Evolutionary conservation across 2,113 vertebrate species (phyloP).

Genomic region (Riparia riparia): DNA sequence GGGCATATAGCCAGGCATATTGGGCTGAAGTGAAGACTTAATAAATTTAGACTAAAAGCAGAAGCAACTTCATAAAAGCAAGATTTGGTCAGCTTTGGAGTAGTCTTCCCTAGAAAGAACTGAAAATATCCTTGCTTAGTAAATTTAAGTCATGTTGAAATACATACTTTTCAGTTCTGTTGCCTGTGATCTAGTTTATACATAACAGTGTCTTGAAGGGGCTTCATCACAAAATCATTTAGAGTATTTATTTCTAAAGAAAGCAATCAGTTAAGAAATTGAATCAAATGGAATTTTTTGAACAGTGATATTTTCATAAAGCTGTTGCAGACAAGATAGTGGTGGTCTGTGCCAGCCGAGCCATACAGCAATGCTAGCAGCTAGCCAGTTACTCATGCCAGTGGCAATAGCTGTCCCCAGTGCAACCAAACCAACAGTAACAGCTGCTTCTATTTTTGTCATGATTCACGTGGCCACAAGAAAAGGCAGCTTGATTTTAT

Average conservation of each 20-base stretch:
- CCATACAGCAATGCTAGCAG: constrained; percentile 10
- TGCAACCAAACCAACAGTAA: constrained; percentile 20
- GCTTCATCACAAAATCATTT: neutral
- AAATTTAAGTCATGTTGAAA: neutral
- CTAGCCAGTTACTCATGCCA: constrained; percentile 50
- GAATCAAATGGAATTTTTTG: constrained; percentile 6
- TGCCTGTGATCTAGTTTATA: neutral
- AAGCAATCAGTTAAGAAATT: neutral
- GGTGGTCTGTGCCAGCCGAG: constrained; percentile 24
- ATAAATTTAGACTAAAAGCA: constrained; percentile 7
- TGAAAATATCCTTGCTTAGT: neutral
- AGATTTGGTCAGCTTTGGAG: neutral
- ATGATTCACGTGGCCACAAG: constrained; percentile 16
- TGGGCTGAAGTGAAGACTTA: neutral
- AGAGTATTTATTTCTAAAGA: neutral
- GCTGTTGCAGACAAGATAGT: neutral
- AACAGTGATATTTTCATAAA: neutral
- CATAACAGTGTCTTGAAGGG: neutral
- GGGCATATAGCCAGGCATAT: neutral
- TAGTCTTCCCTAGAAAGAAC: neutral
- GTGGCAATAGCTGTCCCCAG: constrained; percentile 44
- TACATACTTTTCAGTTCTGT: neutral
- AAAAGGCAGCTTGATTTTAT: constrained; percentile 46
- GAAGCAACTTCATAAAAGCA: neutral
- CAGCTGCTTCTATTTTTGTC: constrained; percentile 62